phyloP scores from a whole-genome alignment of 2,113 vertebrate genomes.

The Mesoclemmys tuberculata region DNA sequence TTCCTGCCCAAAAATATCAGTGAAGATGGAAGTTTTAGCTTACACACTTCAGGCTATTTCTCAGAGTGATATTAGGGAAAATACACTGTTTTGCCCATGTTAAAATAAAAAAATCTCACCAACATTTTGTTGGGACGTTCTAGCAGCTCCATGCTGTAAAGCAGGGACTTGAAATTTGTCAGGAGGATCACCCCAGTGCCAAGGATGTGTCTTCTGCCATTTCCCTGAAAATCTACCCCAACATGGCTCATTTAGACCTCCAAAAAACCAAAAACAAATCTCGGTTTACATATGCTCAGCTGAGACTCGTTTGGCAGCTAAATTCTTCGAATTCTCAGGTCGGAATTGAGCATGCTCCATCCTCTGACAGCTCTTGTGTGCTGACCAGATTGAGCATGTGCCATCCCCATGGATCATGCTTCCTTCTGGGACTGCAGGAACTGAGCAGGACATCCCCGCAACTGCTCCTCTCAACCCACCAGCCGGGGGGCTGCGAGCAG shows the following conservation, averaged over 20 bases:
- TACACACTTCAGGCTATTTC: background rate
- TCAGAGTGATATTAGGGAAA: background rate
- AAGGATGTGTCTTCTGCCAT: background rate
- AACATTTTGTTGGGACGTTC: background rate
- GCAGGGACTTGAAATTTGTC: background rate
- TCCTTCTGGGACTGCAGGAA: background rate
- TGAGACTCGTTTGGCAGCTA: background rate
- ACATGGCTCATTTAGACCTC: background rate
- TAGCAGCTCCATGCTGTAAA: background rate
- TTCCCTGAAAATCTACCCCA: background rate
- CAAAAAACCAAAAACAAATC: background rate
- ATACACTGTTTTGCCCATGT: background rate
- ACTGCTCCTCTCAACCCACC: background rate
- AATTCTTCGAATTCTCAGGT: background rate
- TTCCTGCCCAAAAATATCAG: too few species aligned
- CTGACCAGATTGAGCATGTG: background rate
- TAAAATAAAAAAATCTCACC: background rate
- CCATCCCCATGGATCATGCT: background rate
- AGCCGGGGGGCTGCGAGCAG: background rate
- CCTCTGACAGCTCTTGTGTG: background rate
- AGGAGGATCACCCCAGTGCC: background rate
- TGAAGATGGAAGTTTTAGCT: too few species aligned
- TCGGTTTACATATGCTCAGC: background rate
- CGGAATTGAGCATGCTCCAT: background rate
- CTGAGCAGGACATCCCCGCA: background rate